phyloP scores from a whole-genome alignment of 2,113 vertebrate species.

The Labeo rohita region DNA sequence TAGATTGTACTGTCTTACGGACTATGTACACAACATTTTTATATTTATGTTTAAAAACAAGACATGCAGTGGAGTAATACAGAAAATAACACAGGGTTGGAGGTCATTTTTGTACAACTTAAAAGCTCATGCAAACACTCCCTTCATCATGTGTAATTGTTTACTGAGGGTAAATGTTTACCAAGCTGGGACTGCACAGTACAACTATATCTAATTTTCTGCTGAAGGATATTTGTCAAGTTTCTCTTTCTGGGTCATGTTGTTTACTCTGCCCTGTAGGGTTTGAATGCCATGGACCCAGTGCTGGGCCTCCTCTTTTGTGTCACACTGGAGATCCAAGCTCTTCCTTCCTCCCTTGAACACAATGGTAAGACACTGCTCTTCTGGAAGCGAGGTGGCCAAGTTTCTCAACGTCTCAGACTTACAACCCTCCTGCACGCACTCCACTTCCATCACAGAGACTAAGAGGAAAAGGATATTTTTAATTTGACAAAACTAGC shows the following conservation, averaged over 20 bases:
- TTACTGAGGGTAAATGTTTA: too few relatives aligned
- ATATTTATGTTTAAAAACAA: background rate
- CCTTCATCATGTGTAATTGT: too few relatives aligned
- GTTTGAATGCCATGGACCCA: slow-evolving; percentile 89
- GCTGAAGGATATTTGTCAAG: slow-evolving; percentile 92
- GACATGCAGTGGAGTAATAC: background rate
- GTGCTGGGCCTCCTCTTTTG: slow-evolving; percentile 80
- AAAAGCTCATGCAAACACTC: too few relatives aligned
- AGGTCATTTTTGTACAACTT: background rate
- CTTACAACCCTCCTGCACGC: slow-evolving; percentile 85
- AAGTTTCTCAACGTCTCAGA: slow-evolving; percentile 84
- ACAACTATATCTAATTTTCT: background rate
- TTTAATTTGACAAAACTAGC: background rate
- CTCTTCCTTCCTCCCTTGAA: slow-evolving; percentile 87
- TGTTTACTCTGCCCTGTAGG: slow-evolving; percentile 81
- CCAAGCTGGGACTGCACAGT: background rate
- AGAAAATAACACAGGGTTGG: background rate
- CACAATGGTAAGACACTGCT: slow-evolving; percentile 84
- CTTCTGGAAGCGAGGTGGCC: slow-evolving; percentile 72
- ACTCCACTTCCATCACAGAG: slow-evolving; percentile 86
- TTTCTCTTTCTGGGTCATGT: slow-evolving; percentile 92
- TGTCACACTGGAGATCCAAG: slow-evolving; percentile 86
- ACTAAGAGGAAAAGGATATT: slow-evolving; percentile 72
- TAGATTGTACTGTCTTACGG: background rate
- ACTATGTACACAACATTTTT: background rate